Percentiles rank a stretch among this genome's conserved stretches.
These are phyloP conservation scores for Dendrolimus houi DNA, from an alignment of 2,888 invertebrate genomes.

Conservation along the genomic window DNA sequence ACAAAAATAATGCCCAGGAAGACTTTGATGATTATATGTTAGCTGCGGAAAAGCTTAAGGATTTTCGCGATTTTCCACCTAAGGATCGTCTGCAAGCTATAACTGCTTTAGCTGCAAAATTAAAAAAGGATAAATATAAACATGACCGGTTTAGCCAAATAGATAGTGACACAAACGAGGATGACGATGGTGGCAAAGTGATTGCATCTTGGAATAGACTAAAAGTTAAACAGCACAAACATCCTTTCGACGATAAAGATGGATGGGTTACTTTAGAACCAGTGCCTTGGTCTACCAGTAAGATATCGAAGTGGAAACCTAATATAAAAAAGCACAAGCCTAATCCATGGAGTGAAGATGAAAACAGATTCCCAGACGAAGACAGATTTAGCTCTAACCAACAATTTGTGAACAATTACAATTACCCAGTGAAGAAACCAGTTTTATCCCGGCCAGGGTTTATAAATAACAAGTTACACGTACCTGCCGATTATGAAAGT, in stretches of 20 bases:
- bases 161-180: slow-evolving; percentile 24
- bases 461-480: slow-evolving; percentile 55
- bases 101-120: slow-evolving; percentile 59
- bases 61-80: slow-evolving; percentile 47
- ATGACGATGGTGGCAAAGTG: slow-evolving; percentile 44
- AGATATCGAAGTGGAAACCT: slow-evolving; percentile 88
- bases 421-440: slow-evolving; percentile 52
- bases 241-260: slow-evolving; percentile 81
- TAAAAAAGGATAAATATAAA: slow-evolving; percentile 61
- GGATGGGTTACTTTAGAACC: slow-evolving; percentile 88
- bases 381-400: slow-evolving; percentile 31
- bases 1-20: slow-evolving; percentile 63
- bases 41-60: slow-evolving; percentile 76
- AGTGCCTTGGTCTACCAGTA: slow-evolving; percentile 87
- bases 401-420: slow-evolving; percentile 38
- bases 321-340: slow-evolving; percentile 74
- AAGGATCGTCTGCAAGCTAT: slow-evolving; percentile 63
- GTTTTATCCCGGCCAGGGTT: slow-evolving; percentile 46
- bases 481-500: slow-evolving; percentile 45
- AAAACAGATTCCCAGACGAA: slow-evolving; percentile 37
- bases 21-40: slow-evolving; percentile 77
- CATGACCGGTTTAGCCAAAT: slow-evolving; percentile 28
- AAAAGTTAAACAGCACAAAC: slow-evolving; percentile 73
- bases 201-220: slow-evolving; percentile 70
- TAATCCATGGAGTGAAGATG: slow-evolving; percentile 58